Base-by-base conservation (phyloP, 2,797 vertebrate genomes). In the Manis crassicaudata region DNA sequence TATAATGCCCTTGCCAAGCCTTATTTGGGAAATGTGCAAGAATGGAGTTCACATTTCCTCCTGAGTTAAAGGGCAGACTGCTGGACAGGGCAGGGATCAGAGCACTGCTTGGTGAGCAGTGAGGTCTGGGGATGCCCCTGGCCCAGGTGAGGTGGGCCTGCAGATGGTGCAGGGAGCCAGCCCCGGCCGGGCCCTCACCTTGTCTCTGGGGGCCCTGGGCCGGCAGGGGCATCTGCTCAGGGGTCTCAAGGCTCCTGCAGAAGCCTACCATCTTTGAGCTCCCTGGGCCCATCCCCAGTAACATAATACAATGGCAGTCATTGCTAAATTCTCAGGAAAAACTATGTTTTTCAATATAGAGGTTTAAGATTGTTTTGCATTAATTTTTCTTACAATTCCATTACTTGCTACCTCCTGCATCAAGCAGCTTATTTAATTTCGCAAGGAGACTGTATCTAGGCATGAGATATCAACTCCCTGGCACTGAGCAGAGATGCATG, bases 321-420 rank as follows among this genome's bases (percentile, higher is more conserved):
- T 52, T 52, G 23, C 37, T 89, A 83, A 35, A 83, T 68, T 75
- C 40, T 83, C 25, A 58, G n/a, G 37, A 62, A 58, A 63, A 93
- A 17, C 21, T 13, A 35, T 35, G 14, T 32, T 37, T 37, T 83
- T 72, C 16, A 0, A 37, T 37, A 29, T 80, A n/a, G 9, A 14
- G 2, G 40, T 65, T 54, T 21, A 84, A 76, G 37, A 25, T 32
- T 52, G 62, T 32, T 40, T 73, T 83, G 18, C 9, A 18, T 54
- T 40, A 43, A 5, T 65, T 82, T 60, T 32, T 52, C 18, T 72
- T 63, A 32, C 13, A 13, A 18, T 63, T 37, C 20, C 18, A 21
- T 75, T 13, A 1, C 7, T 70, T 46, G 16, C 77, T 65, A 4
- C 17, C 65, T 23, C 40, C 1, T 73, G 37, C 25, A 27, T 3